Conservation (phyloP, 1,140 invertebrate species). For the Eurosta solidaginis region DNA sequence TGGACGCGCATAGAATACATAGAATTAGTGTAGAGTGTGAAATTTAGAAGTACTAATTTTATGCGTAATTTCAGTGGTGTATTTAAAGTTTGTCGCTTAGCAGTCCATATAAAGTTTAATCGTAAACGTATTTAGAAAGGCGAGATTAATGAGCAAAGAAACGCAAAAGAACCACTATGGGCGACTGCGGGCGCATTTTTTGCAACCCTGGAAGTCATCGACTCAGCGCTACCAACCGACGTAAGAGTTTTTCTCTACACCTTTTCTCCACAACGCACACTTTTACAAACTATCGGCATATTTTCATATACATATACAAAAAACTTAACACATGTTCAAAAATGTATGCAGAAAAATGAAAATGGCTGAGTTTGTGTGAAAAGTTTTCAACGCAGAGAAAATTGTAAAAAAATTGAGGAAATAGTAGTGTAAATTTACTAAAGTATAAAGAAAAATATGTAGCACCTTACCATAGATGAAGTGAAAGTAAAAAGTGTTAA, state of each 20-base stretch:
- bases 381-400: slow-evolving; percentile 19
- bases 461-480: neutral
- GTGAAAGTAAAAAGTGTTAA: slow-evolving; percentile 32
- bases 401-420: neutral
- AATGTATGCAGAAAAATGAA: slow-evolving; percentile 29
- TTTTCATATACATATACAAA: neutral
- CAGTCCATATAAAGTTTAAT: too few relatives aligned
- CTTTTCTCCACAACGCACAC: neutral
- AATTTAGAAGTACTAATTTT: too few relatives aligned
- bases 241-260: neutral
- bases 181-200: too few relatives aligned
- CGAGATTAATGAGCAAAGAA: too few relatives aligned
- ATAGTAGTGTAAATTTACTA: slow-evolving; percentile 4
- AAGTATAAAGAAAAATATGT: neutral
- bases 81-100: too few relatives aligned
- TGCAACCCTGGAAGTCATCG: neutral
- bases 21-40: too few relatives aligned
- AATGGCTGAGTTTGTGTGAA: slow-evolving; percentile 34
- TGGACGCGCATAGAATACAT: too few relatives aligned
- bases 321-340: neutral
- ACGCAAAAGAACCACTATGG: too few relatives aligned
- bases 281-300: neutral
- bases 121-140: too few relatives aligned
- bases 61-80: too few relatives aligned
- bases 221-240: slow-evolving; percentile 13